Evolutionary conservation across 2,113 vertebrate species (phyloP).

Genomic region (Pavo muticus): DNA sequence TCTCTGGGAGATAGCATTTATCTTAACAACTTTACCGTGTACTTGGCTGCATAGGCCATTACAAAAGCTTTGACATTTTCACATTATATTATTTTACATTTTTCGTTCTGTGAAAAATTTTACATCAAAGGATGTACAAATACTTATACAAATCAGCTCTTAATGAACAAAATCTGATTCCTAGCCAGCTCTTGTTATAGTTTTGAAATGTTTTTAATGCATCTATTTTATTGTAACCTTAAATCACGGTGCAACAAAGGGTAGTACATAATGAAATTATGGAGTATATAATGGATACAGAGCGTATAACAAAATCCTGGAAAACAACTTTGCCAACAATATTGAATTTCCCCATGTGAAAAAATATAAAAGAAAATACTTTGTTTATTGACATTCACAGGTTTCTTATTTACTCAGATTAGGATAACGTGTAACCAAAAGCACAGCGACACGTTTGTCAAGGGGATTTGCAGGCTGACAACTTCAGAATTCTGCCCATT

Average conservation of each 20-base stretch:
- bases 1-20: background rate
- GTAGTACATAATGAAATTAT: background rate
- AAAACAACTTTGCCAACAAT: background rate
- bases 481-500: background rate
- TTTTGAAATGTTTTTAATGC: background rate
- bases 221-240: background rate
- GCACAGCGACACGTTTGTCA: background rate
- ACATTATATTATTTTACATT: background rate
- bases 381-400: background rate
- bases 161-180: background rate
- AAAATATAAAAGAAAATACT: background rate
- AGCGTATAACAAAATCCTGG: background rate
- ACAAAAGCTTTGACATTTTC: slow-evolving; percentile 2
- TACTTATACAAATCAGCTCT: background rate
- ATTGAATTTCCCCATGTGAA: background rate
- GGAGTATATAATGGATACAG: background rate
- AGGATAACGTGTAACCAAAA: background rate
- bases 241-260: background rate
- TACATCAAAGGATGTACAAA: background rate
- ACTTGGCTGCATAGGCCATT: background rate
- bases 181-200: background rate
- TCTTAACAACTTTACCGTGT: background rate
- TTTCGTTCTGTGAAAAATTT: background rate
- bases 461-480: background rate
- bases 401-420: background rate